phyloP scores from a whole-genome alignment of 23 tunicate species.

The Ascidia mentula region DNA sequence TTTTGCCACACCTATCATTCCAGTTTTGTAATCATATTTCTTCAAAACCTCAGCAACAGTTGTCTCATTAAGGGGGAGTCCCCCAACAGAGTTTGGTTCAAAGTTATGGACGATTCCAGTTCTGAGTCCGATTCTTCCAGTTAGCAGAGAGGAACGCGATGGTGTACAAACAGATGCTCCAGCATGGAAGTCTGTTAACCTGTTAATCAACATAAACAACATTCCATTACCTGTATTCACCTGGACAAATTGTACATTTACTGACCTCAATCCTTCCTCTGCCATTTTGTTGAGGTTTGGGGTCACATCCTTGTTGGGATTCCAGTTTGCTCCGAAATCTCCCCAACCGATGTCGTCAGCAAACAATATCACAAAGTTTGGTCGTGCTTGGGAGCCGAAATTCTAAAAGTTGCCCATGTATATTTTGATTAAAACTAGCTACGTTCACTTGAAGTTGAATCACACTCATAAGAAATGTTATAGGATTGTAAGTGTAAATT shows the following conservation, averaged over 20 bases:
- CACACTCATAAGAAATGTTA: too few relatives aligned
- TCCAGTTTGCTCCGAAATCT: conserved; percentile 87
- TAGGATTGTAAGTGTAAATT: too few relatives aligned
- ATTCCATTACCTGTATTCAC: too few relatives aligned
- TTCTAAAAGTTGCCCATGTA: too few relatives aligned
- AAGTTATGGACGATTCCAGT: conserved; percentile 64
- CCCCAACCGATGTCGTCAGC: conserved; percentile 97
- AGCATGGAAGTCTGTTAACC: conserved; percentile 81
- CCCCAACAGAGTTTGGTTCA: conserved; percentile 45
- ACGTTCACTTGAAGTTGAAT: too few relatives aligned
- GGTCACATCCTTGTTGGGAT: conserved; percentile 56
- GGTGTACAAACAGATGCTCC: conserved; percentile 86
- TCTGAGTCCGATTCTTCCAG: conserved; percentile 79
- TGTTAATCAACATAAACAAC: too few relatives aligned
- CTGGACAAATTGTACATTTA: too few relatives aligned
- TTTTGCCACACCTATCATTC: conserved; percentile 97
- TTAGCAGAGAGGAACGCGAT: conserved; percentile 70
- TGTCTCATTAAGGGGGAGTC: conserved; percentile 76
- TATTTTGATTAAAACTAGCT: too few relatives aligned
- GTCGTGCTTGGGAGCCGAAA: conserved; percentile 2
- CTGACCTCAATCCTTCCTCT: conserved; percentile 58
- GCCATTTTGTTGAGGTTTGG: conserved; percentile 73
- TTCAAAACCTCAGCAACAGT: conserved; percentile 75
- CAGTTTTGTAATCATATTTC: conserved; percentile 72
- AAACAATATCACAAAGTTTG: conserved; percentile 75